phyloP scores from a whole-genome alignment of 2,113 vertebrate species.

The Orycteropus afer region DNA sequence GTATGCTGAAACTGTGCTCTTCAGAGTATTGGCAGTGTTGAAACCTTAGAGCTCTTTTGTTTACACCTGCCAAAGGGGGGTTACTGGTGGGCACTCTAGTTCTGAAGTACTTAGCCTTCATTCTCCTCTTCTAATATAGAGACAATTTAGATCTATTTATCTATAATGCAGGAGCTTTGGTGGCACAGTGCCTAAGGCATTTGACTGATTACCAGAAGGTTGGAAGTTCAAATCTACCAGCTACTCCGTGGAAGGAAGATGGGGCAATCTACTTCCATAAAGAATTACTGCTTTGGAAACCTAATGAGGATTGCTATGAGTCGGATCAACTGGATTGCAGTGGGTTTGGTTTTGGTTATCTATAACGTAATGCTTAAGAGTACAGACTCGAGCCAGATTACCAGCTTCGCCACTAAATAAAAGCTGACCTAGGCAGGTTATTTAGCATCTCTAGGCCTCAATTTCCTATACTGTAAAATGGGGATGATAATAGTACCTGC shows the following conservation, averaged over 20 bases:
- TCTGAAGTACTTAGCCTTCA: background rate
- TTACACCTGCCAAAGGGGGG: background rate
- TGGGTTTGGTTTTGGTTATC: too few relatives aligned
- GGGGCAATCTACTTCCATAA: too few relatives aligned
- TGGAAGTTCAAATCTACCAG: too few relatives aligned
- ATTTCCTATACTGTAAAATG: background rate
- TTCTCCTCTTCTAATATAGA: background rate
- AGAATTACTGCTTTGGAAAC: too few relatives aligned
- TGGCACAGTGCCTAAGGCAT: too few relatives aligned
- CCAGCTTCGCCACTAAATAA: background rate
- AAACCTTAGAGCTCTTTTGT: background rate
- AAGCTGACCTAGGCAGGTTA: background rate
- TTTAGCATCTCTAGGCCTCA: background rate
- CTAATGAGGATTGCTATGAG: too few relatives aligned
- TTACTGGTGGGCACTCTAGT: background rate
- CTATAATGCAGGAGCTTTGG: background rate
- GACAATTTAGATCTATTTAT: constrained; percentile 22
- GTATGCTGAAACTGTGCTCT: constrained; percentile 16
- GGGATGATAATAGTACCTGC: background rate
- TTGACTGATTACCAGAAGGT: too few relatives aligned
- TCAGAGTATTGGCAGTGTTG: background rate
- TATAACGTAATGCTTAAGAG: background rate
- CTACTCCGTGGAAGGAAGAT: background rate
- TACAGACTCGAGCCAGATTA: background rate
- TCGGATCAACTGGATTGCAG: too few relatives aligned